Evolutionary conservation across 2,113 vertebrate species (phyloP), one percentile per base, ranked within the genome.

Genomic region (Tychaedon coryphoeus): DNA sequence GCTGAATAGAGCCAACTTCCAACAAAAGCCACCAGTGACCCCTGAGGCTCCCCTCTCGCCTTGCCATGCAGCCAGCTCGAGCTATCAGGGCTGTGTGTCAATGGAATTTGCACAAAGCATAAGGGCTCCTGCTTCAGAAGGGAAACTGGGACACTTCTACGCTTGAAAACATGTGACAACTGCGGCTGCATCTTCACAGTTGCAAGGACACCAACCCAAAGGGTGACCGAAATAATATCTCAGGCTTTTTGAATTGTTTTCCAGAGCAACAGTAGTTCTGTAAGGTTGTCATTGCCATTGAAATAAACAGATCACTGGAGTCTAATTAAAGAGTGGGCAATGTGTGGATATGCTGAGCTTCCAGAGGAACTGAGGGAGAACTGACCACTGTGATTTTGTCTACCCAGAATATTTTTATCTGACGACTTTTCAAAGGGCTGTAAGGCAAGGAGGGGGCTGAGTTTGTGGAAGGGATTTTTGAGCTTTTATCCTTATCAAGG

Each of bases 41-140:
- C 38, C 47, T 10, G 20, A 70, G 67, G 26, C 14, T 82, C 31
- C 24, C 31, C 12, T 43, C 26, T 45, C 3, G 1, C 53, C 38
- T 67, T 54, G 16, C 38, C 34, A 18, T 0, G 0, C 19, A 53
- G 56, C 9, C n/a, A 66, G 19, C 23, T 65, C 65, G 36, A 54
- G 38, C 74, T 88, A 10, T 43, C 45, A 76, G 58, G 10, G 17
- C 20, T 56, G 6, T 20, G 14, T 31, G 18, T 54, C n/a, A 11
- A 6, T 45, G 42, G 20, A 62, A 34, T 25, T 57, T 60, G 12
- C 50, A 50, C 34, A 22, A 86, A 56, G 34, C 12, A 0, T 15
- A 28, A 58, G 26, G 15, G 12, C 12, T 88, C 26, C 47, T 53
- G 6, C 50, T 83, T 83, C 76, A 33, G 62, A 73, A 76, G 38